Conservation (phyloP, 2,113 vertebrate genomes). For the Lipotes vexillifer region DNA sequence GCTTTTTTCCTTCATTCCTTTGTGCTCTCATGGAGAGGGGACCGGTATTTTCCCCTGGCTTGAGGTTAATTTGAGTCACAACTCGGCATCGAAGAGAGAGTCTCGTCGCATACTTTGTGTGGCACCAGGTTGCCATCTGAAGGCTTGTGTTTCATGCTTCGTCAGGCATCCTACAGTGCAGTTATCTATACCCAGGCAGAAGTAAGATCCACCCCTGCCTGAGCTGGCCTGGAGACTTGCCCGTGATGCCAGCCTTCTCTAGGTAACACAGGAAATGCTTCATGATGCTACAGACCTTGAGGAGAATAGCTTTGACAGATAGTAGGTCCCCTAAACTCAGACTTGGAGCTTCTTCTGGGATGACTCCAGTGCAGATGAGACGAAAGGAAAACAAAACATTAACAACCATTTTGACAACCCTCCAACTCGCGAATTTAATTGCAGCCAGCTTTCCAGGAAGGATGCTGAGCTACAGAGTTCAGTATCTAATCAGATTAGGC, state of each 20-base stretch:
- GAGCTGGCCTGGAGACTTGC: constrained; percentile 37
- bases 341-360: constrained; percentile 40
- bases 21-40: background rate
- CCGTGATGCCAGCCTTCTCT: constrained; percentile 57
- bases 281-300: constrained; percentile 51
- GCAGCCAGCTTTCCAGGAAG: constrained; percentile 64
- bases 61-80: background rate
- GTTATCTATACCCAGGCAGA: constrained; percentile 24
- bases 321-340: constrained; percentile 36
- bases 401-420: background rate
- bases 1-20: background rate
- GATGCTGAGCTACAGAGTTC: constrained; percentile 59
- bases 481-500: constrained; percentile 42
- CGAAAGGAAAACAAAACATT: constrained; percentile 63
- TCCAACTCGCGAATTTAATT: constrained; percentile 59
- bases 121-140: background rate
- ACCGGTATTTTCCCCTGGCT: background rate
- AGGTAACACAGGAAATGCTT: constrained; percentile 44
- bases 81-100: background rate
- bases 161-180: constrained; percentile 28
- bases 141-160: constrained; percentile 50
- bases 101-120: constrained; percentile 9
- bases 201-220: constrained; percentile 54
- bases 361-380: constrained; percentile 25
- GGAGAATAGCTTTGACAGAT: constrained; percentile 64